phyloP scores from a whole-genome alignment of 92 coral and sea anemone species.

The Phenganax stokvisi region DNA sequence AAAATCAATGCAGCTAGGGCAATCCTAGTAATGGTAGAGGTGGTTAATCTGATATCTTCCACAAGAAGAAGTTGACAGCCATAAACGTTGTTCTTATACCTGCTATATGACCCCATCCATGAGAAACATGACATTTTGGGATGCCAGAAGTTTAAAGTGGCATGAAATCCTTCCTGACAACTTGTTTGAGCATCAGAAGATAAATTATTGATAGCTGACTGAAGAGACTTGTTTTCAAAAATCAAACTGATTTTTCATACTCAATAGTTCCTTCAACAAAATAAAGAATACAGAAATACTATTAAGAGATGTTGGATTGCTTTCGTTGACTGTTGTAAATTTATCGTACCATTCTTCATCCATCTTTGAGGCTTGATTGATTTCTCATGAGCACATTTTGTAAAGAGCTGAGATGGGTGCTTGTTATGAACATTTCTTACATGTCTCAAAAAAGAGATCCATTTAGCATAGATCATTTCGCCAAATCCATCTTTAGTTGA shows the following conservation, averaged over 20 bases:
- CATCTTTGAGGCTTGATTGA: neutral
- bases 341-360: neutral
- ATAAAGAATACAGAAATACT: too few relatives aligned
- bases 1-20: neutral
- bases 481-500: constrained; percentile 2
- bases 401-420: neutral
- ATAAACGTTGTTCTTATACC: neutral
- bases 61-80: neutral
- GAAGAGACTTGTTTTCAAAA: too few relatives aligned
- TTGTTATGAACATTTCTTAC: neutral
- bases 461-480: constrained; percentile 1
- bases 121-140: constrained; percentile 13
- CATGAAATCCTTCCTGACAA: constrained; percentile 13
- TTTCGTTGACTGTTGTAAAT: too few relatives aligned
- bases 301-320: too few relatives aligned
- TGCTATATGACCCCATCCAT: constrained; percentile 15
- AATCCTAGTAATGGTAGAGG: too few relatives aligned
- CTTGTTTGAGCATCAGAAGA: constrained; percentile 10
- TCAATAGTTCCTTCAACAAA: too few relatives aligned
- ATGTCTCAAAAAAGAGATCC: neutral
- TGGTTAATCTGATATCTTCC: neutral
- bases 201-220: neutral
- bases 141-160: constrained; percentile 8
- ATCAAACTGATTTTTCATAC: too few relatives aligned
- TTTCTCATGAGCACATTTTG: neutral